Percentiles rank a stretch among this genome's conserved stretches.
These are phyloP conservation scores for Drosophila neotestacea DNA, from an alignment of 2,888 invertebrate species.

Conservation along the genomic window DNA sequence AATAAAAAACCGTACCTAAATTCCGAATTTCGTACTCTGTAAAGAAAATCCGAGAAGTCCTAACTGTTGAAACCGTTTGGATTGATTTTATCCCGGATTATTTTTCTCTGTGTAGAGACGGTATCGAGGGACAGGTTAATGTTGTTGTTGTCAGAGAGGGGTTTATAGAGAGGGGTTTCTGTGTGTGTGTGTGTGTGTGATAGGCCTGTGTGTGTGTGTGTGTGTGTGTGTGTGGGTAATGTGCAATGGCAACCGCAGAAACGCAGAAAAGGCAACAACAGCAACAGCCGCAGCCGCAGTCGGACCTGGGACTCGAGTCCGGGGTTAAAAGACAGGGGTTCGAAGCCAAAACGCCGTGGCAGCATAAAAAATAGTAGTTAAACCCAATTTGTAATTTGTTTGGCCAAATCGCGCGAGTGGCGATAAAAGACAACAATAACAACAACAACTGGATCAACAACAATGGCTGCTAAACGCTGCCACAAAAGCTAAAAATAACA, in stretches of 20 bases:
- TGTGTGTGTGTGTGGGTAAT: conserved; percentile 17
- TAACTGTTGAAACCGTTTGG: no score
- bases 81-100: no score
- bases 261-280: conserved; percentile 18
- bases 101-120: not conserved
- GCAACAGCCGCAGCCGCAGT: not conserved
- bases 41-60: no score
- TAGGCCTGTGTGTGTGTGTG: not conserved
- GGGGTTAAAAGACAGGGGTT: no score
- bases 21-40: no score
- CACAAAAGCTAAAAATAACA: conserved; percentile 59
- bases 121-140: conserved; percentile 4
- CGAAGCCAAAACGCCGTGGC: conserved; percentile 60
- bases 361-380: conserved; percentile 69
- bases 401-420: conserved; percentile 73
- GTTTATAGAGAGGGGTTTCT: not conserved
- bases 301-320: not conserved
- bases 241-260: conserved; percentile 32
- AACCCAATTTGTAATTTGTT: conserved; percentile 80
- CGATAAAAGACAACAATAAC: conserved; percentile 62
- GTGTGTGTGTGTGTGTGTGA: conserved; percentile 1
- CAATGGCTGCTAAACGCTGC: conserved; percentile 40
- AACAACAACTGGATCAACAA: conserved; percentile 7
- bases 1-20: no score
- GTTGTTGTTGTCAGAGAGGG: not conserved